phyloP scores from a whole-genome alignment of 2,797 vertebrate genomes.

The Acipenser oxyrinchus region DNA sequence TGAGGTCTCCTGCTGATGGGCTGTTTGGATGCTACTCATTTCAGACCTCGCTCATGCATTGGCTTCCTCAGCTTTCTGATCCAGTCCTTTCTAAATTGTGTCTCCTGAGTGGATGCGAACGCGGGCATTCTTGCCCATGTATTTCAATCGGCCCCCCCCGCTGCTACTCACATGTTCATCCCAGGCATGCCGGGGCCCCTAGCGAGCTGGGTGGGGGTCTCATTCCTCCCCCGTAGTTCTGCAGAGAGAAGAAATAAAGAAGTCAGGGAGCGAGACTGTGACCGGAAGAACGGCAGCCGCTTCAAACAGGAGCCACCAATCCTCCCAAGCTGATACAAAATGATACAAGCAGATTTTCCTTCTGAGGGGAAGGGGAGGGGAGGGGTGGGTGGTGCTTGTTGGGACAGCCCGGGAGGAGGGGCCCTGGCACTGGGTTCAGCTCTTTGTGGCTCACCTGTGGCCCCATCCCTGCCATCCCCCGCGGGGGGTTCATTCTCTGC shows the following conservation, averaged over 20 bases:
- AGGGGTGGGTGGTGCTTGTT: background rate
- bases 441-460: constrained; percentile 64
- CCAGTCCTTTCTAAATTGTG: too few relatives aligned
- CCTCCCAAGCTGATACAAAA: background rate
- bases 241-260: background rate
- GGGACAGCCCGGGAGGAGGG: background rate
- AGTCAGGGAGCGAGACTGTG: background rate
- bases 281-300: background rate
- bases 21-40: too few relatives aligned
- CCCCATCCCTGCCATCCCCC: constrained; percentile 74
- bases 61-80: too few relatives aligned
- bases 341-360: background rate
- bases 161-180: constrained; percentile 77
- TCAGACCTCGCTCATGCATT: too few relatives aligned
- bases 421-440: background rate
- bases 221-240: constrained; percentile 55
- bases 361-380: background rate
- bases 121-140: too few relatives aligned
- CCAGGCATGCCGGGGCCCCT: constrained; percentile 75
- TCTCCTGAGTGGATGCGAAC: too few relatives aligned
- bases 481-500: constrained; percentile 78
- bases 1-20: too few relatives aligned
- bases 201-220: constrained; percentile 79
- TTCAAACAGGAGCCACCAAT: background rate
- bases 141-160: too few relatives aligned